Percentiles rank a stretch among this genome's conserved stretches.
Evolutionary conservation across 1,140 invertebrate genomes (phyloP).

Genomic region (Cephus cinctus): DNA sequence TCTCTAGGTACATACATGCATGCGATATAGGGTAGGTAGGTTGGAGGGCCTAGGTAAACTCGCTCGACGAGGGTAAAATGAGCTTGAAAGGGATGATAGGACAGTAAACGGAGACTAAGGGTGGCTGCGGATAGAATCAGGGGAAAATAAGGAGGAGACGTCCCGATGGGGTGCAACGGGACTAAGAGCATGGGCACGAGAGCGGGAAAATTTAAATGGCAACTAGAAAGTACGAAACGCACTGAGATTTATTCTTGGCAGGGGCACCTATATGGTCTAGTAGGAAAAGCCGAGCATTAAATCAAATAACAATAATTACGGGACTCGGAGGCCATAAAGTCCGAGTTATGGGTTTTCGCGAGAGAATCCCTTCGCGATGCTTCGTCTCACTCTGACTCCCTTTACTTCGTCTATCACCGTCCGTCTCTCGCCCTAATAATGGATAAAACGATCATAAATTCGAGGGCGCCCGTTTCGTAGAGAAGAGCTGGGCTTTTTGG

Average conservation of each 20-base stretch:
- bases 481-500: slow-evolving; percentile 41
- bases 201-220: too few relatives aligned
- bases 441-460: slow-evolving; percentile 60
- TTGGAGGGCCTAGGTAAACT: neutral
- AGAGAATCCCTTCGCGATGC: slow-evolving; percentile 48
- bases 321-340: slow-evolving; percentile 43
- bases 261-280: too few relatives aligned
- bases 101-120: too few relatives aligned
- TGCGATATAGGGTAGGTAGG: neutral
- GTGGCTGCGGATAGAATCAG: too few relatives aligned
- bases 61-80: too few relatives aligned
- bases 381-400: neutral
- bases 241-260: too few relatives aligned
- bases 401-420: neutral
- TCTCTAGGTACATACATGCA: neutral
- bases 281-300: too few relatives aligned
- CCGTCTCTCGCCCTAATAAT: slow-evolving; percentile 44
- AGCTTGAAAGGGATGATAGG: too few relatives aligned
- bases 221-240: too few relatives aligned
- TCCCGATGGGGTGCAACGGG: too few relatives aligned
- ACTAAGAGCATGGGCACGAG: too few relatives aligned
- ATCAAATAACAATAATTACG: slow-evolving; percentile 43
- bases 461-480: slow-evolving; percentile 38
- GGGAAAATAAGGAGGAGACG: too few relatives aligned
- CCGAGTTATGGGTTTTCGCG: slow-evolving; percentile 50